These are phyloP conservation scores for Eilema griseolum DNA, from an alignment of 2,888 invertebrate genomes.

Conservation along the genomic window DNA sequence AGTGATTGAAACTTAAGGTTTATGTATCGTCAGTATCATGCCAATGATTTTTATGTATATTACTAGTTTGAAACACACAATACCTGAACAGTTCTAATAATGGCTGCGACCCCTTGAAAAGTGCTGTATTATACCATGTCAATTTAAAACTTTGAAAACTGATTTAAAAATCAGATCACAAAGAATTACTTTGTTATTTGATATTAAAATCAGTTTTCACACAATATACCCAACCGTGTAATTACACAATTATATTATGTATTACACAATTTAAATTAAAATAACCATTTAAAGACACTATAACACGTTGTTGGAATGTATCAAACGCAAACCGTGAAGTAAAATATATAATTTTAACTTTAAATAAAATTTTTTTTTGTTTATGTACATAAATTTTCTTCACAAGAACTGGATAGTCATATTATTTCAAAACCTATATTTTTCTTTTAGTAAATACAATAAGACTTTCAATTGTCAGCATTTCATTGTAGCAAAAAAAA, in stretches of 20 bases:
- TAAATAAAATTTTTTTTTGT: neutral
- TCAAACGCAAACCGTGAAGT: slow-evolving; percentile 37
- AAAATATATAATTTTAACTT: neutral
- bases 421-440: neutral
- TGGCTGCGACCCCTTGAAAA: neutral
- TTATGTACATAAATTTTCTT: neutral
- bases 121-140: slow-evolving; percentile 23
- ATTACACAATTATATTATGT: too few relatives aligned
- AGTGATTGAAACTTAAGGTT: too few relatives aligned
- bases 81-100: neutral
- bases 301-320: slow-evolving; percentile 47
- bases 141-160: slow-evolving; percentile 6
- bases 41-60: neutral
- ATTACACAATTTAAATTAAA: slow-evolving; percentile 10
- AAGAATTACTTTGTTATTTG: neutral
- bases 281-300: slow-evolving; percentile 27
- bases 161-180: slow-evolving; percentile 15
- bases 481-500: too few relatives aligned
- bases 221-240: too few relatives aligned
- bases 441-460: neutral
- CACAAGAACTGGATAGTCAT: slow-evolving; percentile 3
- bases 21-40: neutral
- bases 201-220: neutral
- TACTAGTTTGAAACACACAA: neutral
- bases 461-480: too few relatives aligned